phyloP scores from a whole-genome alignment of 2,113 vertebrate genomes.

The Sphyrna mokarran region DNA sequence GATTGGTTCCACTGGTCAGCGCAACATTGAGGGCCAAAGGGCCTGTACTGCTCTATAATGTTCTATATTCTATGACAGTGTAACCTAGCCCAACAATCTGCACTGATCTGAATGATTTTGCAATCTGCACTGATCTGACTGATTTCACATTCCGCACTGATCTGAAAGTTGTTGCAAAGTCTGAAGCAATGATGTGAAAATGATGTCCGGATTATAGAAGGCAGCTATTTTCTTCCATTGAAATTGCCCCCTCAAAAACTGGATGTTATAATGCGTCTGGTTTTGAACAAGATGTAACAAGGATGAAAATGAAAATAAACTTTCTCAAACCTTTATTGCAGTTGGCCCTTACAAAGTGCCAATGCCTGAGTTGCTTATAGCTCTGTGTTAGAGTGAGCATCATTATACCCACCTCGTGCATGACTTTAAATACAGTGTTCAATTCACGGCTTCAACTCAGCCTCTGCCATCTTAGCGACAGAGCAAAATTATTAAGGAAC shows the following conservation, averaged over 20 bases:
- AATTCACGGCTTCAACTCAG: not conserved
- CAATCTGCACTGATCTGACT: no score
- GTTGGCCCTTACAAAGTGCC: not conserved
- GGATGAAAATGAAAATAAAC: not conserved
- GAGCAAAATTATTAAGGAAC: not conserved
- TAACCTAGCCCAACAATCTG: no score
- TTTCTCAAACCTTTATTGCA: not conserved
- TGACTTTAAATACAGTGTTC: not conserved
- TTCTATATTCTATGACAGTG: no score
- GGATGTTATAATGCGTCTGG: not conserved
- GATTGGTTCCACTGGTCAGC: no score
- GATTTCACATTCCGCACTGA: no score
- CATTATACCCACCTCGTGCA: not conserved
- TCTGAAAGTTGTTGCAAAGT: not conserved
- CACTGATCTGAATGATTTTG: no score
- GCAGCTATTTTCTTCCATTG: not conserved
- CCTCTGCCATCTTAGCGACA: not conserved
- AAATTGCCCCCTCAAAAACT: not conserved
- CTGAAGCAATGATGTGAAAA: not conserved
- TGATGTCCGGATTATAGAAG: not conserved
- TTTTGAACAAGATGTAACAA: not conserved
- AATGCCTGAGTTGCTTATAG: not conserved
- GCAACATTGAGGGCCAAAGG: no score
- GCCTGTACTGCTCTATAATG: no score
- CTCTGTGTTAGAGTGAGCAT: not conserved